These are phyloP conservation scores for Spea bombifrons DNA, from an alignment of 2,113 vertebrate species.

Conservation along the genomic window DNA sequence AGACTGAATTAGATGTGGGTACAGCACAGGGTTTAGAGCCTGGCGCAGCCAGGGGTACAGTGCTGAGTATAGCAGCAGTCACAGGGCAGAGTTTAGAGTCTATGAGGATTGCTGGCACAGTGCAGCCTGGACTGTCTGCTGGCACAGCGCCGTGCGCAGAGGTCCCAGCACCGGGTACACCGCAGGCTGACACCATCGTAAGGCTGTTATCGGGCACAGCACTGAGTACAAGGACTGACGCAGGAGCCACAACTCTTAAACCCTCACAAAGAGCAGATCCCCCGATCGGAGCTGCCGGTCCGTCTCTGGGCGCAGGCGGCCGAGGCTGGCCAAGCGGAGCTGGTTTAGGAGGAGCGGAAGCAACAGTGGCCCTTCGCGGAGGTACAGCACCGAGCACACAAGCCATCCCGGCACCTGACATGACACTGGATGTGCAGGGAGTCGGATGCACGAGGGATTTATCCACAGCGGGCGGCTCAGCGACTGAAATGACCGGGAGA, in stretches of 20 bases:
- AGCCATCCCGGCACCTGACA: slow-evolving; percentile 1
- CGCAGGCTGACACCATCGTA: no score
- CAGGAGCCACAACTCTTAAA: background rate
- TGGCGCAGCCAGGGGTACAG: background rate
- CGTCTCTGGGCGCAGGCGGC: background rate
- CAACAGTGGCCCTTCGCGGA: no score
- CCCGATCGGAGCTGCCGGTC: background rate
- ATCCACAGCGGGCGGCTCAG: slow-evolving; percentile 8
- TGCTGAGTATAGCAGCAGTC: background rate
- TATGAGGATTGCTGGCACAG: background rate
- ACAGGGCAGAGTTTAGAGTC: background rate
- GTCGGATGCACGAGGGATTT: slow-evolving; percentile 18
- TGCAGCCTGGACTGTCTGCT: background rate
- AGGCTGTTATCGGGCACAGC: background rate
- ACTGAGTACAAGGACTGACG: background rate
- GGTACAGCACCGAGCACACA: slow-evolving; percentile 33
- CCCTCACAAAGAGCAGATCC: no score
- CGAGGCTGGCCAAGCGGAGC: background rate
- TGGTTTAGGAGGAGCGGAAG: background rate
- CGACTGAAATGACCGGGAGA: slow-evolving; percentile 33
- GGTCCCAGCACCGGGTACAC: no score
- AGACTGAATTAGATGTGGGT: no score
- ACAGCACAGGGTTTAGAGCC: background rate
- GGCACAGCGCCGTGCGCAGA: background rate
- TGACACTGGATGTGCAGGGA: slow-evolving; percentile 45